Conservation (phyloP, 1,140 invertebrate genomes). For the Drusus annulatus region DNA sequence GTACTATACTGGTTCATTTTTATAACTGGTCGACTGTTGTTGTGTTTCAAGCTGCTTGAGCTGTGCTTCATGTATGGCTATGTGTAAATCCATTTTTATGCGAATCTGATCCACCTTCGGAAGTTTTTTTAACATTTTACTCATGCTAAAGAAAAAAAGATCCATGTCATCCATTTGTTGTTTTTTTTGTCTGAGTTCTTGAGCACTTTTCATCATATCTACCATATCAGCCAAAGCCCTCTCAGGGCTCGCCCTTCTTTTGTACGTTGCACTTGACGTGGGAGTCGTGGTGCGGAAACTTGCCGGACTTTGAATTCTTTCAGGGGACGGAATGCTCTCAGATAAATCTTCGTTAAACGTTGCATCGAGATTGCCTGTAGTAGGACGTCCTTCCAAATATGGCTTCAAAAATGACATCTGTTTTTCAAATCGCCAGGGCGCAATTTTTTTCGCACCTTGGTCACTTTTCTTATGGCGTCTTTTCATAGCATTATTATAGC, state of each 20-base stretch:
- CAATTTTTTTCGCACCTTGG: not conserved
- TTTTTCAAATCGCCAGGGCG: not conserved
- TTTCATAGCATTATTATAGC: not conserved
- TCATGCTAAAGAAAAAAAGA: slow-evolving; percentile 11
- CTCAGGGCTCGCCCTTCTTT: not conserved
- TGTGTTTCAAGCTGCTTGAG: not conserved
- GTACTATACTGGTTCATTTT: no score
- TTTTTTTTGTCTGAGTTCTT: not conserved
- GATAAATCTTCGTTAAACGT: not conserved
- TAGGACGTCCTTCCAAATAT: not conserved
- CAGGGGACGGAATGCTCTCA: not conserved
- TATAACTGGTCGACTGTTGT: no score
- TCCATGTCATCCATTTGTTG: not conserved
- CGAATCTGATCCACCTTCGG: not conserved
- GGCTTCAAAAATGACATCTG: slow-evolving; percentile 1
- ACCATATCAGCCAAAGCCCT: not conserved
- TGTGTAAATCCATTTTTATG: slow-evolving; percentile 3
- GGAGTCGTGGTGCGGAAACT: not conserved
- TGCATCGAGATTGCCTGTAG: not conserved
- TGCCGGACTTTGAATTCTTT: not conserved
- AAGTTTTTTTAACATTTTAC: slow-evolving; percentile 16
- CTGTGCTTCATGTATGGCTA: not conserved
- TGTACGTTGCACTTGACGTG: not conserved
- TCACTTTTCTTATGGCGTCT: not conserved
- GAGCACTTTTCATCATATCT: not conserved